These are phyloP conservation scores for Leptosomus discolor DNA, from an alignment of 2,113 vertebrate species.

Conservation along the genomic window DNA sequence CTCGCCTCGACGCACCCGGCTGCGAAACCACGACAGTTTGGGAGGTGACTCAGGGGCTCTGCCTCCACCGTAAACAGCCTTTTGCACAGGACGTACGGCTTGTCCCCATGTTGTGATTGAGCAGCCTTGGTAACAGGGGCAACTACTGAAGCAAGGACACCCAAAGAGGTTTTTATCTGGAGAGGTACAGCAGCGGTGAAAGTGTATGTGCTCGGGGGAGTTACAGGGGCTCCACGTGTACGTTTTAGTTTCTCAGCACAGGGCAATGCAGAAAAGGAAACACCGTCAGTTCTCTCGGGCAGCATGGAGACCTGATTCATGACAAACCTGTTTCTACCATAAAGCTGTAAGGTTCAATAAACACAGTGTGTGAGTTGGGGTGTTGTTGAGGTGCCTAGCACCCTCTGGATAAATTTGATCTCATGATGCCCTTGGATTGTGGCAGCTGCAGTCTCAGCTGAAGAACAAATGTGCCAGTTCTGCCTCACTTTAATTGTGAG, in stretches of 20 bases:
- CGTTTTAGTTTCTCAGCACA: neutral
- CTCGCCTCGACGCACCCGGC: rapidly evolving
- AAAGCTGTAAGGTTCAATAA: neutral
- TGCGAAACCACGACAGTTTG: rapidly evolving
- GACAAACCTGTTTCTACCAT: neutral
- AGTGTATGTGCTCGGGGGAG: neutral
- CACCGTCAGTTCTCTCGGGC: neutral
- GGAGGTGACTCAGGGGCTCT: neutral
- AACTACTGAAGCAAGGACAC: neutral
- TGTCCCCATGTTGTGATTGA: neutral
- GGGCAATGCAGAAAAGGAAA: neutral
- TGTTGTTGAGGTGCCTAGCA: neutral
- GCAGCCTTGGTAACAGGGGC: neutral
- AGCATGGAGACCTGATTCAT: neutral
- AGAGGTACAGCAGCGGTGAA: neutral
- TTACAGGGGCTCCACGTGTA: neutral
- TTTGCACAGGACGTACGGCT: neutral
- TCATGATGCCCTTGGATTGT: neutral
- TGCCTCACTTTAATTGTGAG: neutral
- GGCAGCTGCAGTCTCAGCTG: neutral
- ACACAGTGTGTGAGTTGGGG: neutral
- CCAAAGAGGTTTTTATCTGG: neutral
- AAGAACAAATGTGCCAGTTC: neutral
- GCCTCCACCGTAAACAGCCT: neutral
- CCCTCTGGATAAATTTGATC: neutral